Evolutionary conservation across 2,888 invertebrate genomes (phyloP).

Genomic region (Operophtera brumata): DNA sequence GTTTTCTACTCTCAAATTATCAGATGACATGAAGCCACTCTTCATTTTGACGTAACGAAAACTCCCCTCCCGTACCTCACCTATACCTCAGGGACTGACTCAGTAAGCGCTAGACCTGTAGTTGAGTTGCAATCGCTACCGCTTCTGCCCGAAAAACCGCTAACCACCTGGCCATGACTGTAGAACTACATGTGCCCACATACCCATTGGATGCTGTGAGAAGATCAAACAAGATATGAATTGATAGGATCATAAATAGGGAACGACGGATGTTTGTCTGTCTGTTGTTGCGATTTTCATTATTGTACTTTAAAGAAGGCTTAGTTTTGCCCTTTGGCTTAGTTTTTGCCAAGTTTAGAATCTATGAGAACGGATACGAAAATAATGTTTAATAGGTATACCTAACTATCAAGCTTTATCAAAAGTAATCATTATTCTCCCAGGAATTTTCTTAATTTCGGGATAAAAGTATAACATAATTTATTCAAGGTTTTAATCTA

Average conservation of each 20-base stretch:
- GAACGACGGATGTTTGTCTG: slow-evolving; percentile 56
- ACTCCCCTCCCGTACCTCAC: too few species aligned
- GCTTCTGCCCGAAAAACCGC: slow-evolving; percentile 37
- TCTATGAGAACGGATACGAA: slow-evolving; percentile 4
- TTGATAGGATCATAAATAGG: slow-evolving; percentile 57
- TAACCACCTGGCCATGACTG: slow-evolving; percentile 30
- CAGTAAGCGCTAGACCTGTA: too few species aligned
- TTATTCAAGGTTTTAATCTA: too few species aligned
- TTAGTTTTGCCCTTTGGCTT: slow-evolving; percentile 52
- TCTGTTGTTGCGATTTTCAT: slow-evolving; percentile 46
- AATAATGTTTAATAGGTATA: slow-evolving; percentile 9
- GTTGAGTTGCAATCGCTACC: not conserved
- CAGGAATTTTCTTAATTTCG: too few species aligned
- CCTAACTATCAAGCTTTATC: not conserved
- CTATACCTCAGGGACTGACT: too few species aligned
- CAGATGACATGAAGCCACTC: too few species aligned
- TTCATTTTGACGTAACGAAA: too few species aligned
- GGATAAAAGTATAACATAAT: too few species aligned
- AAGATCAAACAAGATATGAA: slow-evolving; percentile 74
- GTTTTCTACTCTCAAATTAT: too few species aligned
- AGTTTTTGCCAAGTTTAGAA: slow-evolving; percentile 35
- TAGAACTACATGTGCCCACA: slow-evolving; percentile 8
- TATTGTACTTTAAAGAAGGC: slow-evolving; percentile 17
- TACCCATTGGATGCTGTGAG: slow-evolving; percentile 56
- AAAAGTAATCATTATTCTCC: not conserved